Conservation (phyloP, 2,113 vertebrate genomes). For the Elgaria multicarinata region DNA sequence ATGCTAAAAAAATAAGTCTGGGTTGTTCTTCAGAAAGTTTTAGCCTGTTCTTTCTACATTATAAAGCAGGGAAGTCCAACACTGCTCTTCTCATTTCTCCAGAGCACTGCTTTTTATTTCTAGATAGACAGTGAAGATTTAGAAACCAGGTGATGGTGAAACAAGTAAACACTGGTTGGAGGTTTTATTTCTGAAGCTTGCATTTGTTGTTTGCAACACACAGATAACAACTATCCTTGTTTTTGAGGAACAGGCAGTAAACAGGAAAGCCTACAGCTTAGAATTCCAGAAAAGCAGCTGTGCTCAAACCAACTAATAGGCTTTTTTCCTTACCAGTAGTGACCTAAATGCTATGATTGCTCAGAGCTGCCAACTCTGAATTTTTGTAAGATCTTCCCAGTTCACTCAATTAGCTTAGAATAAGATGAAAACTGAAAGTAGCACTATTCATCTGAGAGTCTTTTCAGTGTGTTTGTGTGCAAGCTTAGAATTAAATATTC, state of each 20-base stretch:
- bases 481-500: background rate
- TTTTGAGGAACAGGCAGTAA: slow-evolving; percentile 25
- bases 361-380: background rate
- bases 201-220: slow-evolving; percentile 9
- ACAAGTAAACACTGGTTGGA: slow-evolving; percentile 12
- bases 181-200: slow-evolving; percentile 17
- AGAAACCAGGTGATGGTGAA: background rate
- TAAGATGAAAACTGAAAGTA: background rate
- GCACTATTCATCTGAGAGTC: background rate
- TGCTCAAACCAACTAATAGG: slow-evolving; percentile 8
- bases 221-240: slow-evolving; percentile 5
- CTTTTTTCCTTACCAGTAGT: background rate
- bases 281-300: slow-evolving; percentile 33
- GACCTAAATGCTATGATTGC: slow-evolving; percentile 5
- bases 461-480: background rate
- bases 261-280: slow-evolving; percentile 27
- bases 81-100: background rate
- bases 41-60: background rate
- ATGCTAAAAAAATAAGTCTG: background rate
- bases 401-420: background rate
- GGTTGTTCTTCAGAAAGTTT: background rate
- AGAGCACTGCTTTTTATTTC: background rate
- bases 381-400: background rate
- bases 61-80: background rate
- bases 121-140: background rate